Conservation (phyloP, 2,888 invertebrate species). For the Gasteruption jaculator region DNA sequence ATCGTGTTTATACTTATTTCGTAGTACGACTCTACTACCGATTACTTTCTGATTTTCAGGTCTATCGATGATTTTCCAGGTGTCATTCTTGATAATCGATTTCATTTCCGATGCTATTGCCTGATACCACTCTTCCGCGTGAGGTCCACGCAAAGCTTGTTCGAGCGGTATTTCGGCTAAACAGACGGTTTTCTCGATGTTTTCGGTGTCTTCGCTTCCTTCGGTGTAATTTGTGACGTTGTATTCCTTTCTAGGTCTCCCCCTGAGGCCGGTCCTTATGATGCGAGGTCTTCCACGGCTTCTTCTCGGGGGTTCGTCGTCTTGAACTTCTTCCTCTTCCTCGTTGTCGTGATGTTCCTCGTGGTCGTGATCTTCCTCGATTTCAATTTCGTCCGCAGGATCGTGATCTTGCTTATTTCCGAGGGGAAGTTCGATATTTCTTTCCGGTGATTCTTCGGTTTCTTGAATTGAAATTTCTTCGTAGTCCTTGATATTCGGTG, state of each 20-base stretch:
- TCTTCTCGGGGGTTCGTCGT: not conserved
- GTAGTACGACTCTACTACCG: constrained; percentile 17
- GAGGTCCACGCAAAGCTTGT: constrained; percentile 6
- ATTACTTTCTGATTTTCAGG: constrained; percentile 13
- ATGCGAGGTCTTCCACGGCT: constrained; percentile 16
- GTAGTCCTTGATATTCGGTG: no score
- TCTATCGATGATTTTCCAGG: constrained; percentile 17
- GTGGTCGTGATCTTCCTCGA: no score
- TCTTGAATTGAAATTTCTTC: no score
- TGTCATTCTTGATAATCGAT: constrained; percentile 15
- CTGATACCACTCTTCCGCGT: constrained; percentile 11
- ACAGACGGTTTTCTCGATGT: constrained; percentile 5
- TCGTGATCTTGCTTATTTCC: constrained; percentile 6
- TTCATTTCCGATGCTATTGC: constrained; percentile 14
- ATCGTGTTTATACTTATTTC: constrained; percentile 18
- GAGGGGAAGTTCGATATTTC: not conserved
- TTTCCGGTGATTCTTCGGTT: no score
- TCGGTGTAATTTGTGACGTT: no score
- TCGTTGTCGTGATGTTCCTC: no score
- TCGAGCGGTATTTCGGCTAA: constrained; percentile 15
- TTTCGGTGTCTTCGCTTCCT: constrained; percentile 2
- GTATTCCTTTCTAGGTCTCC: constrained; percentile 17
- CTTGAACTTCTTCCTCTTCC: not conserved
- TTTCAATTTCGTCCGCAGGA: constrained; percentile 6
- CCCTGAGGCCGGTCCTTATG: constrained; percentile 11